phyloP scores from a whole-genome alignment of 2,888 invertebrate genomes.

The Vannuccia rotundouncinata region DNA sequence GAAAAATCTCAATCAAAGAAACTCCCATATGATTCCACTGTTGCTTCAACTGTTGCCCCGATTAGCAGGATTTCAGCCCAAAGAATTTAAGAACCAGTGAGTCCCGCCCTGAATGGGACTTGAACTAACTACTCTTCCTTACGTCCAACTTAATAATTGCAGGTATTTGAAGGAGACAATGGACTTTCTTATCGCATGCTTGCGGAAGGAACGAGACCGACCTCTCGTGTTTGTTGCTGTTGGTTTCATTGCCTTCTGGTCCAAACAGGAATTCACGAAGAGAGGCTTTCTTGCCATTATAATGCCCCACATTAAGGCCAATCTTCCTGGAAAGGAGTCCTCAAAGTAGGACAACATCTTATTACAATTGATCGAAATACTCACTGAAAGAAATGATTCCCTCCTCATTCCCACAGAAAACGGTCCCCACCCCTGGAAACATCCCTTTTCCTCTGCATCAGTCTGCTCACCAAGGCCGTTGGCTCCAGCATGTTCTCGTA shows the following conservation, averaged over 20 bases:
- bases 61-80: background rate
- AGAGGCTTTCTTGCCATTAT: conserved; percentile 2
- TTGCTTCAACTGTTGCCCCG: background rate
- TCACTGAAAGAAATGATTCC: too few relatives aligned
- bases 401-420: too few relatives aligned
- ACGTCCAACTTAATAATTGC: background rate
- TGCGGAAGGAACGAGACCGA: conserved; percentile 68
- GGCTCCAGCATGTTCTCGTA: conserved; percentile 62
- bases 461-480: conserved; percentile 78
- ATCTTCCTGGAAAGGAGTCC: conserved; percentile 35
- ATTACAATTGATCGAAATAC: too few relatives aligned
- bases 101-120: too few relatives aligned
- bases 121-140: too few relatives aligned
- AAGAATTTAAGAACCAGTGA: background rate
- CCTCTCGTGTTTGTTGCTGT: conserved; percentile 80
- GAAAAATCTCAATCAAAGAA: background rate
- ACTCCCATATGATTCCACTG: background rate
- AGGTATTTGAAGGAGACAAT: background rate
- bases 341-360: conserved; percentile 1
- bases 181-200: conserved; percentile 55
- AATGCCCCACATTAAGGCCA: background rate
- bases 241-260: conserved; percentile 68
- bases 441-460: conserved; percentile 84
- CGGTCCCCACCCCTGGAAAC: conserved; percentile 64
- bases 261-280: conserved; percentile 21